Base-by-base conservation (phyloP, 2,113 vertebrate genomes). In the Rhynchomys soricoides region DNA sequence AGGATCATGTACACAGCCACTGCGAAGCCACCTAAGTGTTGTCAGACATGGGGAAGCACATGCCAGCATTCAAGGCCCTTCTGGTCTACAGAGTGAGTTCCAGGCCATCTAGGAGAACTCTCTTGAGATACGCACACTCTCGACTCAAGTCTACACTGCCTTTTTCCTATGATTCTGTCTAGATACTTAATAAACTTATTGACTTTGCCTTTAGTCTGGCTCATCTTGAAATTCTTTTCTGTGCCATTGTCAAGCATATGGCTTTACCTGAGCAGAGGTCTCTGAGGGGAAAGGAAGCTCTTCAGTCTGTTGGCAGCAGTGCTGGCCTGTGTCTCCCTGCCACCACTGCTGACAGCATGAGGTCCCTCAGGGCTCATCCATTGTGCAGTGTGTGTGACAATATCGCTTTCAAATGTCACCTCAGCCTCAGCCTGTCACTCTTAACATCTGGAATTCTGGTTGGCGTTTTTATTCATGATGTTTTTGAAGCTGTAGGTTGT, bases 401-500 rank as follows among this genome's bases (percentile, higher is more conserved):
- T 57, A 22, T 57, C 59, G 26, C 57, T 91, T 90, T 85, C 78
- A 82, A 82, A 71, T 64, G 17, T 74, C 17, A 74, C 50, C 52
- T 82, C 66, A 40, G 5, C n/a, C 26, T 19, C 34, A 34, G 12
- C 55, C 75, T 68, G 73, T 73, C 68, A 13, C 59, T 77, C 45
- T 90, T 52, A 43, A 34, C 66, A 57, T 79, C 64, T 77, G 52
- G 50, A 91, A 55, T 50, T 70, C 59, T 71, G 77, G 55, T 71
- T 45, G 40, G 73, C 83, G 43, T 55, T 43, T 81, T 96, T 89
- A 68, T 74, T 91, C 78, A 81, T 55, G 24, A n/a, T 81, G 24
- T 75, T 96, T 85, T 94, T 95, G 78, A 77, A 59, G 43, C 92
- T 40, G 55, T 70, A 83, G 21, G 16, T 48, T 59, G 50, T 70